These are phyloP conservation scores for Anthophora plumipes DNA, from an alignment of 2,888 invertebrate genomes.

Conservation along the genomic window DNA sequence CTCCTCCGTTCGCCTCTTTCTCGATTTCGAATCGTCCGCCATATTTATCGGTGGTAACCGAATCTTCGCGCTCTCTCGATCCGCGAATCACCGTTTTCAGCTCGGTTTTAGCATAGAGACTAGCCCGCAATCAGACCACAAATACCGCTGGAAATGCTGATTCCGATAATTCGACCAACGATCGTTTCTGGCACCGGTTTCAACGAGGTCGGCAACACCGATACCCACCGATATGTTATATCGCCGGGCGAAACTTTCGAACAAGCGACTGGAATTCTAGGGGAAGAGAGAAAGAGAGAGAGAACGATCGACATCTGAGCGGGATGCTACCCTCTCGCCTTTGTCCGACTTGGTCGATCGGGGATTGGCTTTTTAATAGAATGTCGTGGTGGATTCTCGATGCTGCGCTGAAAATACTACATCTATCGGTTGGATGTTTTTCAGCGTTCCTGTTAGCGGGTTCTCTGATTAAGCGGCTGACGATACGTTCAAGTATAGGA, in stretches of 20 bases:
- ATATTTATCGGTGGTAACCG: slow-evolving; percentile 45
- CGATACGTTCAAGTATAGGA: not conserved
- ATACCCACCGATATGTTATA: slow-evolving; percentile 54
- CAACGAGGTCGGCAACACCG: slow-evolving; percentile 48
- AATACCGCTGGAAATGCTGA: slow-evolving; percentile 65
- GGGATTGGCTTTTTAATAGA: slow-evolving; percentile 22
- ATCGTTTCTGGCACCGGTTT: slow-evolving; percentile 69
- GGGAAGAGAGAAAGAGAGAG: not conserved
- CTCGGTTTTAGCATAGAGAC: slow-evolving; percentile 33
- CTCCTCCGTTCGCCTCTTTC: not conserved
- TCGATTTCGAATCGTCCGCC: slow-evolving; percentile 22
- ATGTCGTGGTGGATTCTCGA: not conserved
- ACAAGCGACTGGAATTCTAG: not conserved
- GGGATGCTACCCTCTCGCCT: not conserved
- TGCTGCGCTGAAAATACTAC: not conserved
- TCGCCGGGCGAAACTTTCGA: slow-evolving; percentile 37
- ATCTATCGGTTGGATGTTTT: not conserved
- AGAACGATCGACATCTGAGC: not conserved
- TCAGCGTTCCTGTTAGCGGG: not conserved
- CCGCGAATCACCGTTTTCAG: slow-evolving; percentile 38
- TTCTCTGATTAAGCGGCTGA: slow-evolving; percentile 1
- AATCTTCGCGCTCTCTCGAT: slow-evolving; percentile 9
- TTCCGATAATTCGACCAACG: slow-evolving; percentile 70
- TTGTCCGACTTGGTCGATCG: slow-evolving; percentile 28
- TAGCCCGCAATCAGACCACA: slow-evolving; percentile 66